These are phyloP conservation scores for Pandemis corylana DNA, from an alignment of 2,888 invertebrate species.

Conservation along the genomic window DNA sequence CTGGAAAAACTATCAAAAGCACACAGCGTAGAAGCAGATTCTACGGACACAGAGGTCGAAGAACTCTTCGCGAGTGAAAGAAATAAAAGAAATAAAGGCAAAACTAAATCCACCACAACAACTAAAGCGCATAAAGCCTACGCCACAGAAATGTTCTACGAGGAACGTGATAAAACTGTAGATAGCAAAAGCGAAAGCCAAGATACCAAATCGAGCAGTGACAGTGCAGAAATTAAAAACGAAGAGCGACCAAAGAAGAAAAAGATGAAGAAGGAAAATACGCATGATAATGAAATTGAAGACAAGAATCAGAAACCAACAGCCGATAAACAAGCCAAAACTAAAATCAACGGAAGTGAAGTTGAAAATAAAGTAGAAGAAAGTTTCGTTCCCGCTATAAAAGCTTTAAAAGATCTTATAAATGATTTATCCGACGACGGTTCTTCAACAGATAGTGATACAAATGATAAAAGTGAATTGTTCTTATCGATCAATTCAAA, in stretches of 20 bases:
- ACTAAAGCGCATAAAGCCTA: neutral
- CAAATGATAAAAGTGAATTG: neutral
- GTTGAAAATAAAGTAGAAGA: neutral
- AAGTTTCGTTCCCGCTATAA: neutral
- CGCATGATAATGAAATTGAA: neutral
- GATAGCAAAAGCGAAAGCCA: neutral
- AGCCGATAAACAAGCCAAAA: neutral
- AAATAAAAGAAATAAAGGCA: conserved; percentile 26
- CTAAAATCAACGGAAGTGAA: conserved; percentile 14
- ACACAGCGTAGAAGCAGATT: conserved; percentile 49
- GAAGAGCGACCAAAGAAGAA: conserved; percentile 26
- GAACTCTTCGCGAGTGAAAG: conserved; percentile 45
- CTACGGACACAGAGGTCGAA: conserved; percentile 50
- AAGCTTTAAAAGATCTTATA: neutral
- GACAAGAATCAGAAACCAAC: neutral
- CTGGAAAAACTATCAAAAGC: conserved; percentile 59
- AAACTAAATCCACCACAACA: neutral
- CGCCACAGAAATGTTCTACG: conserved; percentile 4
- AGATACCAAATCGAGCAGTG: neutral
- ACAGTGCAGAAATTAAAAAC: conserved; percentile 27
- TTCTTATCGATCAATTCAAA: neutral
- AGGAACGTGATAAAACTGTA: neutral
- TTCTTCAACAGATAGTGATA: neutral
- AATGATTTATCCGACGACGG: neutral
- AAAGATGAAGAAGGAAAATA: neutral